These are phyloP conservation scores for Sinhomidia bicolor DNA, from an alignment of 2,888 invertebrate genomes.

Conservation along the genomic window DNA sequence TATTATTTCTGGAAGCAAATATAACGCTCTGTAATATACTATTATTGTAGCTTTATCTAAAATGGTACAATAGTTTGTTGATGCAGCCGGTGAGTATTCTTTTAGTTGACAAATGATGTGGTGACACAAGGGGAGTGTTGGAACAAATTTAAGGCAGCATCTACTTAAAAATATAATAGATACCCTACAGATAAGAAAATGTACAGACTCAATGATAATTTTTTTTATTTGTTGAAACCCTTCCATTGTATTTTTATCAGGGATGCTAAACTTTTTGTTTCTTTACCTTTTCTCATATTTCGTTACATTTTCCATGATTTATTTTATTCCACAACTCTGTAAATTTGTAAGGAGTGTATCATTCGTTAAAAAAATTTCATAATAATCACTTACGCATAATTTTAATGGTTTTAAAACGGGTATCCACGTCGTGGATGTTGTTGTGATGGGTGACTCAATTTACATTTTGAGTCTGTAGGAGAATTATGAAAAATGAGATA, in stretches of 20 bases:
- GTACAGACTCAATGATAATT: not conserved
- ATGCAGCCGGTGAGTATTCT: not conserved
- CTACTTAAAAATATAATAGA: not conserved
- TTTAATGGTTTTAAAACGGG: not conserved
- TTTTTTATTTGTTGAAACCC: not conserved
- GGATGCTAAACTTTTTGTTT: too few relatives aligned
- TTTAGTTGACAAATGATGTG: constrained; percentile 70
- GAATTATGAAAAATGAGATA: constrained; percentile 14
- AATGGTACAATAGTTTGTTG: not conserved
- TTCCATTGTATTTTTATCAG: too few relatives aligned
- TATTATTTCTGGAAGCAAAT: not conserved
- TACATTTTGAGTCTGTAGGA: not conserved
- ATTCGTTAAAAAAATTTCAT: too few relatives aligned
- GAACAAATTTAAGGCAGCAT: constrained; percentile 56
- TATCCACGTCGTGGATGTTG: not conserved
- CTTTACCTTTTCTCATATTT: not conserved
- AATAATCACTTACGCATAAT: too few relatives aligned
- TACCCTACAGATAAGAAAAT: not conserved
- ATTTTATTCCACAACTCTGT: too few relatives aligned
- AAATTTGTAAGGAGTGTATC: too few relatives aligned
- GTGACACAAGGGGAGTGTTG: constrained; percentile 71
- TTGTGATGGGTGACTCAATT: not conserved
- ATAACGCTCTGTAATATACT: not conserved
- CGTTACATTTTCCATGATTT: not conserved
- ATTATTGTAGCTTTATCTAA: not conserved